Conservation (phyloP, 2,797 vertebrate genomes). For the Brachymystax lenok region DNA sequence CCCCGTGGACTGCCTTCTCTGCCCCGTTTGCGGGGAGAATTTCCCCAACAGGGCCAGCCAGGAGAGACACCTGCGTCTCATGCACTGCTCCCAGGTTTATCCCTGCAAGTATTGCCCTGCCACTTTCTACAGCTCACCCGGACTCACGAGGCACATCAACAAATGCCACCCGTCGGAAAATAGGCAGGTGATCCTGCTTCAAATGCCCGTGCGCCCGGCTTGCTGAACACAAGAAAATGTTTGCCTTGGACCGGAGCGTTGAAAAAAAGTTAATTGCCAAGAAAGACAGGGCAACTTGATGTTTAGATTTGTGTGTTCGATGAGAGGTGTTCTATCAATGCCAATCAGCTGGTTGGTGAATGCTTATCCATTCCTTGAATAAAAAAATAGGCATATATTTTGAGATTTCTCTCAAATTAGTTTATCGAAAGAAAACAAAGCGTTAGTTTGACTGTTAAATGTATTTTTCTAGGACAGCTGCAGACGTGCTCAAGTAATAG, state of each 20-base stretch:
- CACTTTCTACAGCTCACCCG: conserved; percentile 97
- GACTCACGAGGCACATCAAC: conserved; percentile 98
- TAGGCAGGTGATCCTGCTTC: conserved; percentile 96
- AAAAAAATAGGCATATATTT: conserved; percentile 52
- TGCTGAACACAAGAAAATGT: conserved; percentile 76
- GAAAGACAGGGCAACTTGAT: conserved; percentile 66
- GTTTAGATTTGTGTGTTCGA: conserved; percentile 65
- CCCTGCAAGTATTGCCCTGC: conserved; percentile 98
- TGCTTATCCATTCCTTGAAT: conserved; percentile 65
- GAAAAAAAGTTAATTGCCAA: conserved; percentile 50
- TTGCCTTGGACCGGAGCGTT: conserved; percentile 67
- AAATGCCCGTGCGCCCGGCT: conserved; percentile 96
- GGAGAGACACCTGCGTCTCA: conserved; percentile 94
- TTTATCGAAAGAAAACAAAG: conserved; percentile 73
- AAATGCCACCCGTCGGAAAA: conserved; percentile 99
- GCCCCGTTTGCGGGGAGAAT: conserved; percentile 93
- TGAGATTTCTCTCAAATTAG: conserved; percentile 75
- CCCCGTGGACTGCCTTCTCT: conserved; percentile 86
- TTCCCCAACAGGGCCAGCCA: conserved; percentile 90
- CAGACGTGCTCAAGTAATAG: conserved; percentile 81
- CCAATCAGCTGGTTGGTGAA: conserved; percentile 77
- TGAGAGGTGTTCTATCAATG: conserved; percentile 67
- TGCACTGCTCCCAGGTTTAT: conserved; percentile 94
- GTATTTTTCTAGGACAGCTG: conserved; percentile 83
- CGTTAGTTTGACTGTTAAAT: conserved; percentile 83